Conservation (phyloP, 2,797 vertebrate genomes). For the Megalops cyprinoides region DNA sequence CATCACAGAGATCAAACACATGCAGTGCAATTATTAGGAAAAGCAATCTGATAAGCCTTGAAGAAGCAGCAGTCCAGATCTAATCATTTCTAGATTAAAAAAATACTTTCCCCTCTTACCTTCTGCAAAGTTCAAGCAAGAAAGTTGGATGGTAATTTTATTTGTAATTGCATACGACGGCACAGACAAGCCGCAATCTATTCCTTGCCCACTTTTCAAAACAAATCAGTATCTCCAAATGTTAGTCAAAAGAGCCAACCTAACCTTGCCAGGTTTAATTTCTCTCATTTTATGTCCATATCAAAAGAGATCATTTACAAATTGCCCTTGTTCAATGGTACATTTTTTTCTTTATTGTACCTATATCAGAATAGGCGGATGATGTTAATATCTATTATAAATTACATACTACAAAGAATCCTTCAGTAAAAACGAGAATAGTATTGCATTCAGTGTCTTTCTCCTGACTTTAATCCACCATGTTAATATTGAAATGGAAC, state of each 20-base stretch:
- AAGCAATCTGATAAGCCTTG: constrained; percentile 86
- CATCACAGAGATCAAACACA: constrained; percentile 99
- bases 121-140: constrained; percentile 72
- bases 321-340: constrained; percentile 49
- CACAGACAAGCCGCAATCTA: constrained; percentile 41
- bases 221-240: constrained; percentile 46
- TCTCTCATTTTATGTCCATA: constrained; percentile 47
- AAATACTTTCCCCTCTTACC: constrained; percentile 49
- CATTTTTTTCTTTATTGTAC: constrained; percentile 31
- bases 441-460: constrained; percentile 53
- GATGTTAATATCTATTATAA: constrained; percentile 44
- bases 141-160: constrained; percentile 78
- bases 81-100: constrained; percentile 86
- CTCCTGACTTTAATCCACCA: constrained; percentile 61
- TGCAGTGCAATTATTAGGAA: constrained; percentile 92
- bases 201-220: constrained; percentile 40
- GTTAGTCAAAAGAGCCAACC: constrained; percentile 54
- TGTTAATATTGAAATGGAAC: constrained; percentile 51
- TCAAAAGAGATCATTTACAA: constrained; percentile 57
- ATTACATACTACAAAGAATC: constrained; percentile 61
- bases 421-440: constrained; percentile 34
- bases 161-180: constrained; percentile 75
- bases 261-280: constrained; percentile 52
- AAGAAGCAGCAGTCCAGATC: constrained; percentile 82
- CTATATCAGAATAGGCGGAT: constrained; percentile 41